Evolutionary conservation across 2,888 invertebrate genomes (phyloP).

Genomic region (Cosmia pyralina): DNA sequence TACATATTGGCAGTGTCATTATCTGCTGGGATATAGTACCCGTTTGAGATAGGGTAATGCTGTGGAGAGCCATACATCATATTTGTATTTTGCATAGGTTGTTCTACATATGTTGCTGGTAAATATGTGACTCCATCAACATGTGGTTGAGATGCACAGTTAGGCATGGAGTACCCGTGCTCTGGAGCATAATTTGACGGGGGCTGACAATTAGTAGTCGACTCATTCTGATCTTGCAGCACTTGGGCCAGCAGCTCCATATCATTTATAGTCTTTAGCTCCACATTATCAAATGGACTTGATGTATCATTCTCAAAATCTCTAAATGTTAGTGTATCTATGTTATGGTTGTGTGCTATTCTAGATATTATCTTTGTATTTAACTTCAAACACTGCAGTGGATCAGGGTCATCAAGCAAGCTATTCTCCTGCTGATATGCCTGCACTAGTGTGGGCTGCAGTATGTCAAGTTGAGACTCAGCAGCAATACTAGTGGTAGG

Average conservation of each 20-base stretch:
- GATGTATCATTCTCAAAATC: slow-evolving; percentile 98
- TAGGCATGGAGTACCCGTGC: slow-evolving; percentile 74
- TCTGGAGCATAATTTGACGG: slow-evolving; percentile 72
- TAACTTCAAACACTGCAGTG: slow-evolving; percentile 81
- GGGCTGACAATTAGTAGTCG: slow-evolving; percentile 75
- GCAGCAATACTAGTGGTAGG: slow-evolving; percentile 69
- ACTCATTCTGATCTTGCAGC: slow-evolving; percentile 85
- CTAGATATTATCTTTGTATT: slow-evolving; percentile 79
- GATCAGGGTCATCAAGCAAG: slow-evolving; percentile 87
- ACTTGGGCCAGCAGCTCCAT: slow-evolving; percentile 97
- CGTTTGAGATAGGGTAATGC: slow-evolving; percentile 79
- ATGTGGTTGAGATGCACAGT: slow-evolving; percentile 82
- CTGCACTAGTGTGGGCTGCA: slow-evolving; percentile 86
- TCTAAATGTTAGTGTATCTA: slow-evolving; percentile 89
- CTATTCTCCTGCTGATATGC: slow-evolving; percentile 79
- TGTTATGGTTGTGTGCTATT: slow-evolving; percentile 79
- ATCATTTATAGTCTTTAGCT: slow-evolving; percentile 97
- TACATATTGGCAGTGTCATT: slow-evolving; percentile 80
- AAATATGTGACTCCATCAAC: slow-evolving; percentile 81
- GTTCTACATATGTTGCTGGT: slow-evolving; percentile 83
- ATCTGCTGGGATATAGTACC: slow-evolving; percentile 78
- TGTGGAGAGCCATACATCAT: slow-evolving; percentile 82
- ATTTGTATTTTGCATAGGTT: slow-evolving; percentile 78
- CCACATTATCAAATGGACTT: slow-evolving; percentile 98
- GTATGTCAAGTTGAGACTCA: slow-evolving; percentile 80